These are phyloP conservation scores for Choristoneura fumiferana DNA, from an alignment of 1,140 invertebrate species.

Conservation along the genomic window DNA sequence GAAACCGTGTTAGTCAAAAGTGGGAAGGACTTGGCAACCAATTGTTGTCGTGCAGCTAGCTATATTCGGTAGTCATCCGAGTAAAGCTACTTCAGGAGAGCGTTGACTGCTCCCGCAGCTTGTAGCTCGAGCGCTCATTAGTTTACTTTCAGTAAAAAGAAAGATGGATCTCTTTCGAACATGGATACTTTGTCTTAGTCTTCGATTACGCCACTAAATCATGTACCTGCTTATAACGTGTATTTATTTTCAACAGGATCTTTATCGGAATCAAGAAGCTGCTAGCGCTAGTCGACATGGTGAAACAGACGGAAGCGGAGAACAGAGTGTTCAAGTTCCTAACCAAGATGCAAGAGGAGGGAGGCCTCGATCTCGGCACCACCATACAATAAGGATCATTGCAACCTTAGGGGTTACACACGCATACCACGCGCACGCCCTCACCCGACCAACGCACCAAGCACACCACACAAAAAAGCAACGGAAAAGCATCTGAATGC, in stretches of 20 bases:
- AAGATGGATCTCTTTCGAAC: no score
- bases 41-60: no score
- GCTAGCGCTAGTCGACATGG: constrained; percentile 94
- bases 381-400: constrained; percentile 74
- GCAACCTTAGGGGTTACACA: constrained; percentile 76
- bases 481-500: constrained; percentile 58
- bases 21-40: no score
- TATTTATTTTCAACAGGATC: constrained; percentile 85
- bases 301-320: constrained; percentile 89
- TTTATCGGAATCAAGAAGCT: constrained; percentile 98
- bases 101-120: no score
- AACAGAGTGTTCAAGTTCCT: constrained; percentile 93
- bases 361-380: constrained; percentile 82
- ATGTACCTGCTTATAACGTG: no score
- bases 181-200: no score
- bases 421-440: constrained; percentile 70
- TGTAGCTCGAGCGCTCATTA: no score
- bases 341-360: constrained; percentile 95
- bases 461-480: constrained; percentile 29
- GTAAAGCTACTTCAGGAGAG: no score
- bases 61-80: no score
- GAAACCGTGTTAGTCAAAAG: no score
- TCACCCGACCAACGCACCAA: constrained; percentile 47
- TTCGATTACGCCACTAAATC: no score
- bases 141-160: no score